Percentiles rank a stretch among this genome's conserved stretches.
Conservation (phyloP, 2,888 invertebrate genomes). For the Marronus borbonicus region DNA sequence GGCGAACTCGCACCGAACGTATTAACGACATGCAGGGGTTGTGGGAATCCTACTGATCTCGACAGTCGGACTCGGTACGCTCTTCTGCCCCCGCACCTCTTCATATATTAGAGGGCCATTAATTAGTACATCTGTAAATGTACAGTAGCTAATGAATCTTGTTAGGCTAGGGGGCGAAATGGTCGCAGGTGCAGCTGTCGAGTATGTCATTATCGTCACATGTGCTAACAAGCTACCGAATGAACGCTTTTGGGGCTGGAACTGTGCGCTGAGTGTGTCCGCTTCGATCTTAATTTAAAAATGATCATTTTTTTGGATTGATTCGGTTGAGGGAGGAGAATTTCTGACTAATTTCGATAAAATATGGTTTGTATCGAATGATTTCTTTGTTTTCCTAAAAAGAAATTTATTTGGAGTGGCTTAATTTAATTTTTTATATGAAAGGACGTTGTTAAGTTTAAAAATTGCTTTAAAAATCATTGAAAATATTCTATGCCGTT, state of each 20-base stretch:
- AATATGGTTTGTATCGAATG: no score
- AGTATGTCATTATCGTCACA: conserved; percentile 47
- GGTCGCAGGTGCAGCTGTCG: conserved; percentile 35
- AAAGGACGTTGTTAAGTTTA: no score
- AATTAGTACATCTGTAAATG: conserved; percentile 60
- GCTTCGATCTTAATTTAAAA: neutral
- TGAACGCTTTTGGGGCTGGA: neutral
- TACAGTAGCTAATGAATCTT: conserved; percentile 62
- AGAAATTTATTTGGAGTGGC: no score
- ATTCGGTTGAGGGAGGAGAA: neutral
- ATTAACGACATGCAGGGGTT: no score
- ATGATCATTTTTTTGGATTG: neutral
- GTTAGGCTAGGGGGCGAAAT: conserved; percentile 55
- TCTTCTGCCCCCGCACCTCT: neutral
- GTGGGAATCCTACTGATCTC: no score
- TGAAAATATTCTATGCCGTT: no score
- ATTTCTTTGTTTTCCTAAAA: no score
- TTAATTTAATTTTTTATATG: no score
- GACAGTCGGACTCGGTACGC: no score
- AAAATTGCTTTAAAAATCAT: no score
- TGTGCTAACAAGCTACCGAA: conserved; percentile 42
- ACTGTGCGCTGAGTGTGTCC: neutral
- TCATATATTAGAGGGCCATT: conserved; percentile 56
- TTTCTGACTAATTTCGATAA: no score
- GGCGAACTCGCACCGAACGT: no score